Evolutionary conservation across 2,113 vertebrate species (phyloP).

Genomic region (Periophthalmus modestus): DNA sequence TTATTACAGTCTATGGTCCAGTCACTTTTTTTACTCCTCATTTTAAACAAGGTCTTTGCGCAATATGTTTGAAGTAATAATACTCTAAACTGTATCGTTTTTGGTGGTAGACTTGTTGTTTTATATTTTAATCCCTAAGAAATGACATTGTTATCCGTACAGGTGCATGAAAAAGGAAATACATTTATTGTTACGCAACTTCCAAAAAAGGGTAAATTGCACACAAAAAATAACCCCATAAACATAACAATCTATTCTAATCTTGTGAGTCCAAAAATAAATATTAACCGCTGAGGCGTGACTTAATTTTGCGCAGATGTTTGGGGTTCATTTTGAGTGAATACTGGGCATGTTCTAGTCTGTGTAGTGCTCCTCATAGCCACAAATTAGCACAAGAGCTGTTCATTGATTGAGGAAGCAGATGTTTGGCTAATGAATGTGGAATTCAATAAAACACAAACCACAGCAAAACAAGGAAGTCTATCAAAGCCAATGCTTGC

Average conservation of each 20-base stretch:
- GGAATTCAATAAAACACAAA: constrained; percentile 1
- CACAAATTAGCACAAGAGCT: background rate
- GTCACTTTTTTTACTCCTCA: no score
- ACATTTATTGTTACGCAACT: no score
- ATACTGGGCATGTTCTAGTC: background rate
- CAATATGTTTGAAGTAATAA: no score
- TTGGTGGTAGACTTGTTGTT: no score
- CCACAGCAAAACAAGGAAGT: background rate
- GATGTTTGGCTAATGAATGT: constrained; percentile 8
- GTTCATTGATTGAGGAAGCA: background rate
- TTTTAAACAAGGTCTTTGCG: no score
- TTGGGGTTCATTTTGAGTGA: background rate
- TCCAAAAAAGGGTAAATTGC: background rate
- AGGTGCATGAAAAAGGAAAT: no score
- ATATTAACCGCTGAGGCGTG: background rate
- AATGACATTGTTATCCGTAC: no score
- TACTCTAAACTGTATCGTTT: no score
- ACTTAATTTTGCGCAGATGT: background rate
- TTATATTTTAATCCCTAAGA: no score
- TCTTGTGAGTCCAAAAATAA: background rate
- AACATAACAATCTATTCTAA: background rate
- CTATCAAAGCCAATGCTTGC: background rate
- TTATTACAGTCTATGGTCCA: no score
- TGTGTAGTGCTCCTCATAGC: background rate
- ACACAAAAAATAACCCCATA: background rate